Base-by-base conservation (phyloP, 2,797 vertebrate species). In the Catostomus latipinnis region DNA sequence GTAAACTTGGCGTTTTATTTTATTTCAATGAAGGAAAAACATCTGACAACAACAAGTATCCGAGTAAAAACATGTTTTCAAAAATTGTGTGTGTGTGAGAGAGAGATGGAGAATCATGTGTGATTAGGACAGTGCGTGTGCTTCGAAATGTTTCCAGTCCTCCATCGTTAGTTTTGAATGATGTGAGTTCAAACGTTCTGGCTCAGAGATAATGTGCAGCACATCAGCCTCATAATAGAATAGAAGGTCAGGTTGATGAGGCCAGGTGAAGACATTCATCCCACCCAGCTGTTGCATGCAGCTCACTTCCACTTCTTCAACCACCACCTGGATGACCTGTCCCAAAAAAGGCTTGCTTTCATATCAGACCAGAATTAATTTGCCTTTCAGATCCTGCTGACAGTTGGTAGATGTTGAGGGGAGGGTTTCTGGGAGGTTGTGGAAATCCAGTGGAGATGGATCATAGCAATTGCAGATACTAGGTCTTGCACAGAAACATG, bases 401-500 rank as follows among this genome's bases (percentile, higher is more conserved):
- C 34, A 34, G 34, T 34, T 16, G 3, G 45, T 49, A 62, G 16
- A 22, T 22, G 22, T 22, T 22, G 22, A 22, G 22, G 22, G 22
- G 22, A 22, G 22, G 16, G 1, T 13, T 18, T 60, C 65, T 62
- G 57, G 14, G 34, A 13, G 12, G 1, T 22, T 52, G n/a, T 7
- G 0, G 60, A 53, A 65, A 48, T 66, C 63, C 12, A 68, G 53
- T 68, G 14, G 0, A 63, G 61, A 72, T 54, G 67, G 57, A 71
- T 52, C 11, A 11, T 46, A 49, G 45, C 68, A 72, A 10, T 77
- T 52, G 69, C 68, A 82, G 18, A 57, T 34, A 13, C 13, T n/a
- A 7, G 67, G 52, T 58, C 54, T 46, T 58, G 48, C 62, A 45
- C 67, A 82, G 60, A 77, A 82, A 43, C 80, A 77, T 57, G 71